Evolutionary conservation across 2,888 invertebrate species (phyloP).

Genomic region (Drosophila limbata): DNA sequence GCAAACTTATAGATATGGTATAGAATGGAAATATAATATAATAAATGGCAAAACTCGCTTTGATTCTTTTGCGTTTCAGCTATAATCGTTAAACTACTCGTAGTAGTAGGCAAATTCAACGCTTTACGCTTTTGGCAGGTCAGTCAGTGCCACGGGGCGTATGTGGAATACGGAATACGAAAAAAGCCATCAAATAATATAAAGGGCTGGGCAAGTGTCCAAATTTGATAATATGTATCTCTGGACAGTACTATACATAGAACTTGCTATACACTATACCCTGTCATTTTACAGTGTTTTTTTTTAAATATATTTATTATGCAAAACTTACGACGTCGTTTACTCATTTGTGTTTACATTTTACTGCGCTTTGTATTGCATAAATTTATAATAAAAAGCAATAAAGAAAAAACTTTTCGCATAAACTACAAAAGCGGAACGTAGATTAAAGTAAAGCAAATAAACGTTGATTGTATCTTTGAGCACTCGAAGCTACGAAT

Average conservation of each 20-base stretch:
- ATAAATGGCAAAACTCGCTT: constrained; percentile 34
- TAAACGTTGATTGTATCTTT: constrained; percentile 39
- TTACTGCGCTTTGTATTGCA: constrained; percentile 43
- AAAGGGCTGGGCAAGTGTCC: constrained; percentile 29
- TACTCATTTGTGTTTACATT: constrained; percentile 25
- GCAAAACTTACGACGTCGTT: constrained; percentile 59
- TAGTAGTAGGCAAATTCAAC: constrained; percentile 10
- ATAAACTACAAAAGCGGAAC: constrained; percentile 37
- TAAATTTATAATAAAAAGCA: constrained; percentile 50
- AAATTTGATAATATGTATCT: constrained; percentile 8
- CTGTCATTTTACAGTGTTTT: constrained; percentile 18
- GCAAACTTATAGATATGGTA: constrained; percentile 54
- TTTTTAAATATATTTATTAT: constrained; percentile 54
- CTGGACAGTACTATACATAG: neutral
- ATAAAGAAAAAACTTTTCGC: constrained; percentile 55
- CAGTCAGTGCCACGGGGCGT: constrained; percentile 4
- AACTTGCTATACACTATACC: neutral
- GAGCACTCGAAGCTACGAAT: constrained; percentile 28
- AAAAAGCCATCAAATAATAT: constrained; percentile 12
- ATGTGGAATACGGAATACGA: constrained; percentile 14
- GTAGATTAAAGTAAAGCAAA: constrained; percentile 44
- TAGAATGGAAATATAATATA: constrained; percentile 16
- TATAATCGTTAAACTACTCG: constrained; percentile 24
- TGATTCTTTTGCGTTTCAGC: constrained; percentile 65
- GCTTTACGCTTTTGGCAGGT: constrained; percentile 14